Base-by-base conservation (phyloP, 2,797 vertebrate genomes). In the Sciurus vulgaris region DNA sequence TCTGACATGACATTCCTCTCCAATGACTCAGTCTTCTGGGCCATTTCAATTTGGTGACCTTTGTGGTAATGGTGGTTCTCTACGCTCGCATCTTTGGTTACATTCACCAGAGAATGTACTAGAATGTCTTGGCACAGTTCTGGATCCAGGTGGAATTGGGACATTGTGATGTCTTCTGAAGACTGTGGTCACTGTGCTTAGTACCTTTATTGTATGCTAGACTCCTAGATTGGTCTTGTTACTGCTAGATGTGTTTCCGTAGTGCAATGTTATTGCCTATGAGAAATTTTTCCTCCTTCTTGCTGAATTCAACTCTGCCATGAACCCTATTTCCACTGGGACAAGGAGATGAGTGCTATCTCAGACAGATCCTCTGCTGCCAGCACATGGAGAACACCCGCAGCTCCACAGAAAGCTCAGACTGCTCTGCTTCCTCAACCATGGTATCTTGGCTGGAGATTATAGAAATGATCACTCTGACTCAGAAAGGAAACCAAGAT, bases 321-420 rank as follows among this genome's bases (percentile, higher is more conserved):
- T 99, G 99, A 99, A 99, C 98, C 99, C 99, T 97, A 99, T 99
- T 98, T 99, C 98, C 99, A 99, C 98, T 99, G 99, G 0, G 99
- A 99, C 98, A 99, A 99, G 96, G 99, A 99, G 98, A 99, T 99
- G 99, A 99, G 99, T 0, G 98, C 99, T 1, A 99, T 99, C 85
- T 99, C 98, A 99, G 99, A 95, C 99, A 99, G 98, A 99, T 99
- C 98, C 99, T 99, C 84, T 99, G 99, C 98, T 99, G 99, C 97
- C 99, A 99, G 97, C 98, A 99, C 93, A 99, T 98, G 0, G 99
- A 99, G 98, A 99, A 98, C 3, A 92, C 99, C 96, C 99, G 99
- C 0, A 99, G 99, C 73, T 99, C 99, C 0, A 98, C 99, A 0
- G 99, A 99, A 81, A 99, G 99, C 41, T 99, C 38, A 38, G 99